Conservation (phyloP, 1,140 invertebrate species). For the Drosophila subobscura region DNA sequence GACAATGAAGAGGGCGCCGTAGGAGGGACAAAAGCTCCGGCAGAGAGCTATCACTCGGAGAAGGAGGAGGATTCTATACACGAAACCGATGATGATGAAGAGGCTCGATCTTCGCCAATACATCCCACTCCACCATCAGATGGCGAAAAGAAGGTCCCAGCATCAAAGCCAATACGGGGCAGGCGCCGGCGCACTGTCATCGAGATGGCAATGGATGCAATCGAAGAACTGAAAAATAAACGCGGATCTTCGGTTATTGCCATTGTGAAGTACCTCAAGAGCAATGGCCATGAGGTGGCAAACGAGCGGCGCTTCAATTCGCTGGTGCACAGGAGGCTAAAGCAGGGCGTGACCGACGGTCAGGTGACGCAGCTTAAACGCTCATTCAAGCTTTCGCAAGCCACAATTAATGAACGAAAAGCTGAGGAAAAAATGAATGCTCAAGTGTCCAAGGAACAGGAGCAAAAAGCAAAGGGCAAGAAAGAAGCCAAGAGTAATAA, state of each 20-base stretch:
- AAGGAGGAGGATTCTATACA: too few relatives aligned
- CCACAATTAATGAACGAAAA: constrained; percentile 11
- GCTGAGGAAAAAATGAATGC: constrained; percentile 49
- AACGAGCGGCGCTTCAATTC: constrained; percentile 6
- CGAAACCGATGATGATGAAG: too few relatives aligned
- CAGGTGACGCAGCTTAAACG: constrained; percentile 41
- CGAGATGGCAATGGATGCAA: constrained; percentile 24
- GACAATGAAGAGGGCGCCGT: not conserved
- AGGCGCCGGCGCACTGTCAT: not conserved
- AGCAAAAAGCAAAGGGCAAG: not conserved
- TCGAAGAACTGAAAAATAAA: constrained; percentile 19
- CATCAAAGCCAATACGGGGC: not conserved
- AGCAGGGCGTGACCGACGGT: constrained; percentile 22
- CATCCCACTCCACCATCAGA: constrained; percentile 59
- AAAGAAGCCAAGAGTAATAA: constrained; percentile 6
- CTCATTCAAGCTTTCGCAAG: constrained; percentile 49
- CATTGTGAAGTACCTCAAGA: constrained; percentile 43
- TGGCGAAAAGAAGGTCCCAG: constrained; percentile 13
- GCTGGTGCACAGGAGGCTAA: constrained; percentile 17
- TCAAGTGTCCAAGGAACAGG: not conserved
- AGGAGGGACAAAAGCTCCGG: too few relatives aligned
- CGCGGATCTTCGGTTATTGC: constrained; percentile 47
- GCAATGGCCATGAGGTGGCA: constrained; percentile 17
- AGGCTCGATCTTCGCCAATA: not conserved
- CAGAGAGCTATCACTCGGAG: too few relatives aligned